Evolutionary conservation across 2,797 vertebrate species (phyloP).

Genomic region (Neostethus bicornis): DNA sequence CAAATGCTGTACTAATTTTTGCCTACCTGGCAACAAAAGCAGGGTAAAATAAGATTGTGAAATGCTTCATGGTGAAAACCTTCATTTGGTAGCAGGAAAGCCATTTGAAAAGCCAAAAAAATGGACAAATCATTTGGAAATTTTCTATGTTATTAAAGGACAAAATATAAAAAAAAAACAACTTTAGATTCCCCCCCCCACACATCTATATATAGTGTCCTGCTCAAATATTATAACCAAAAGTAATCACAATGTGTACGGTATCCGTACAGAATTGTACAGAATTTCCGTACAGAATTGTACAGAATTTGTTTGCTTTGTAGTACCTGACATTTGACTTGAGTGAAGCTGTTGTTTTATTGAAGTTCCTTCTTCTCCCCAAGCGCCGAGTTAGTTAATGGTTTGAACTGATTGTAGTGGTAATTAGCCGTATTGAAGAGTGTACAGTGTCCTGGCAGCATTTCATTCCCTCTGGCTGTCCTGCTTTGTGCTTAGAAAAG

Average conservation of each 20-base stretch:
- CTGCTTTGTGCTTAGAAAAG: conserved; percentile 56
- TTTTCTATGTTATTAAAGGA: too few relatives aligned
- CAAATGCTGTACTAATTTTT: too few relatives aligned
- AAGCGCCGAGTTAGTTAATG: conserved; percentile 44
- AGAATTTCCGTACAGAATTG: conserved; percentile 35
- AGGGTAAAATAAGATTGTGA: too few relatives aligned
- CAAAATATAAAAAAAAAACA: too few relatives aligned
- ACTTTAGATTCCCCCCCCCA: too few relatives aligned
- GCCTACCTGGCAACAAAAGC: too few relatives aligned
- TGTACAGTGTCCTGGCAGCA: conserved; percentile 57
- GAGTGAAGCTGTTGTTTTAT: conserved; percentile 31
- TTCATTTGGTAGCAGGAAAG: too few relatives aligned
- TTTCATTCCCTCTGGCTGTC: conserved; percentile 56
- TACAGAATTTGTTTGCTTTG: conserved; percentile 13
- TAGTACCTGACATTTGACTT: conserved; percentile 30
- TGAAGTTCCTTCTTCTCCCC: conserved; percentile 18
- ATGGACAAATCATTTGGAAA: too few relatives aligned
- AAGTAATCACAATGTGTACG: conserved; percentile 43
- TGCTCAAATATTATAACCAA: too few relatives aligned
- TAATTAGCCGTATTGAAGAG: conserved; percentile 60
- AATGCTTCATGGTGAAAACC: too few relatives aligned
- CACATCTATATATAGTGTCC: too few relatives aligned
- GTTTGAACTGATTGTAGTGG: conserved; percentile 42
- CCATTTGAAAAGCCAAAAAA: too few relatives aligned
- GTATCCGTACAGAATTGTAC: conserved; percentile 30